Percentiles rank a stretch among this genome's conserved stretches.
These are phyloP conservation scores for Microtus oregoni DNA, from an alignment of 2,113 vertebrate species.

Conservation along the genomic window DNA sequence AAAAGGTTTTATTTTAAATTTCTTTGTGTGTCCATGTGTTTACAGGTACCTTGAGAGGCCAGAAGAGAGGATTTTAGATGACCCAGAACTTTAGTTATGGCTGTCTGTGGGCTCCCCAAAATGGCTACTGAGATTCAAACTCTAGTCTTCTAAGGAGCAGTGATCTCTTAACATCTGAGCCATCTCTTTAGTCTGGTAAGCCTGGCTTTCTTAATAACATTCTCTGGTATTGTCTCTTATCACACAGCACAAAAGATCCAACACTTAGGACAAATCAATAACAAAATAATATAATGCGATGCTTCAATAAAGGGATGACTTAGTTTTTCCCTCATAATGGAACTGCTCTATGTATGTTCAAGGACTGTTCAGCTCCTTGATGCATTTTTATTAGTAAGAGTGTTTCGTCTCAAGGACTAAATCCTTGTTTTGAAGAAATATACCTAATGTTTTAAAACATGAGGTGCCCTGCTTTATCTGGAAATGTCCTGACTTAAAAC, in stretches of 20 bases:
- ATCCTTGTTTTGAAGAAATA: background rate
- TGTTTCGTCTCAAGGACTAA: background rate
- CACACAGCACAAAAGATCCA: background rate
- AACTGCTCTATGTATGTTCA: background rate
- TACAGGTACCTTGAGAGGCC: background rate
- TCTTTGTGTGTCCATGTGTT: too few species aligned
- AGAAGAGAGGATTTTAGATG: background rate
- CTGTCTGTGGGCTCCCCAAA: background rate
- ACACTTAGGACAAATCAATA: background rate
- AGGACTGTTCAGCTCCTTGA: background rate
- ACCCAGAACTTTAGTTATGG: too few species aligned
- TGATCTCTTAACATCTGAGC: background rate
- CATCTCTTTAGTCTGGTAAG: background rate
- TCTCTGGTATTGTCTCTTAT: background rate
- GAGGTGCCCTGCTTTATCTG: background rate
- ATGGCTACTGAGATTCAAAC: background rate
- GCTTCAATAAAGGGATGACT: background rate
- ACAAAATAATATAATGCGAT: constrained; percentile 14
- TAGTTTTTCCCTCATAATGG: background rate
- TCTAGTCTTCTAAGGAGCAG: background rate
- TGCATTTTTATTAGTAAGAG: background rate
- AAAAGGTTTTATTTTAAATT: background rate
- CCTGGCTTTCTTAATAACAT: background rate
- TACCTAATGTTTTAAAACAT: constrained; percentile 11
- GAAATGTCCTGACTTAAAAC: background rate